Evolutionary conservation across 2,113 vertebrate genomes (phyloP), one percentile per base, ranked within the genome.

Genomic region (Athene noctua): DNA sequence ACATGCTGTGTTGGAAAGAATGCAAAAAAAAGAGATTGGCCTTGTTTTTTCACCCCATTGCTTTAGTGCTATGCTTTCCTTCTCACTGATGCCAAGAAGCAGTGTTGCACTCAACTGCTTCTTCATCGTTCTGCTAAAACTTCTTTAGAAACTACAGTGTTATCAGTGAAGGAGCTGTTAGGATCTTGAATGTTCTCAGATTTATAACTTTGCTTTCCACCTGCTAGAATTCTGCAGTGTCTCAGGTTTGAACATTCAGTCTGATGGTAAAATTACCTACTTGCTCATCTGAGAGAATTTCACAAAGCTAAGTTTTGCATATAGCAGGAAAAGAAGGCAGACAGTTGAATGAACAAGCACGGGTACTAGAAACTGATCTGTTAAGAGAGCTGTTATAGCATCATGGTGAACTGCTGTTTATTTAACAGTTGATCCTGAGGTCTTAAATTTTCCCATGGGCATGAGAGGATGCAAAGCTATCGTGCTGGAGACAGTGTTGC

Each of bases 1-100:
- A 72, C 63, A 79, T 80, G 68, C n/a, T 79, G 29, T 84, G 49
- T 88, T 83, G 84, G 89, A 96, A 98, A 92, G 83, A 94, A 78
- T 80, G 38, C 44, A 40, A 72, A 88, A 84, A 84, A 75, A 86
- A 88, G 40, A 82, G 44, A 44, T 67, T 85, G 3, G 34, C 57
- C 46, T 80, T 94, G 66, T 84, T 95, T 62, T 77, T 88, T 82
- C 20, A 49, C 16, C 3, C 46, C 3, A 20, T 88, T 97, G 96
- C 49, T 95, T 89, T 79, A 70, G 46, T 47, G 49, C 67, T 88
- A 66, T 97, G 86, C 73, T 88, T 92, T 93, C 34, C 63, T 77
- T 88, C 44, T 93, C 84, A 85, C 25, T 82, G 70, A 91, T 96
- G 36, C 13, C 23, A 44, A n/a, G 61, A 34, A 46, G 19, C 22